Base-by-base conservation (phyloP, 2,797 vertebrate genomes). In the Melanogrammus aeglefinus region DNA sequence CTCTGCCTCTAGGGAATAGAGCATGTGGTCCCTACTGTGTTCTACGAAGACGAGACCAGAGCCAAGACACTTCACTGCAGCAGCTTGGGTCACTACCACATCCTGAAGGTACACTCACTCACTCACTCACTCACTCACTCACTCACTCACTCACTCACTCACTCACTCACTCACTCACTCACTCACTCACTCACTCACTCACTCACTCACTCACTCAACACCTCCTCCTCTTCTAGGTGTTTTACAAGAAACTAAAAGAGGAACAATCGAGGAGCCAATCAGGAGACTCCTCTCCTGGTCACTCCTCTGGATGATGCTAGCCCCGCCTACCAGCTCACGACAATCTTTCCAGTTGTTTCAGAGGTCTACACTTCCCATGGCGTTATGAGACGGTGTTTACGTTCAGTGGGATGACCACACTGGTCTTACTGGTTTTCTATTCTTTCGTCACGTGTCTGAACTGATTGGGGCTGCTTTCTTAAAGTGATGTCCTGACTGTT, bases 51-150 rank as follows among this genome's bases (percentile, higher is more conserved):
- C 0, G 93, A 96, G 29, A 76, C 39, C 33, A 82, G 84, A 0
- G 95, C 96, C 31, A 95, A 94, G 91, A 91, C 92, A 1, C 86
- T 90, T 6, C 96, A 97, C 92, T 97, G n/a, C n/a, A n/a, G n/a
- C n/a, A n/a, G n/a, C n/a, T n/a, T n/a, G n/a, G n/a, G n/a, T n/a
- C n/a, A n/a, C 88, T 93, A 95, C 74, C 86, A 94, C 73, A 96
- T 95, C 82, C 91, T 96, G 82, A 91, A 96, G 96, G 96, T 97
- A 90, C 79, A n/a, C 1, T 6, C n/a, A n/a, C n/a, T 29, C 18
- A 35, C 7, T 3, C 0, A 70, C 44, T 9, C 8, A 35, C 27
- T 6, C 8, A 2, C 33, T 71, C 0, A 51, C 5, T 0, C 6
- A 2, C n/a, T 29, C 18, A 35, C 7, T 3, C 0, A 70, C 44